phyloP scores from a whole-genome alignment of 1,140 invertebrate genomes.

The Brachionus calyciflorus region DNA sequence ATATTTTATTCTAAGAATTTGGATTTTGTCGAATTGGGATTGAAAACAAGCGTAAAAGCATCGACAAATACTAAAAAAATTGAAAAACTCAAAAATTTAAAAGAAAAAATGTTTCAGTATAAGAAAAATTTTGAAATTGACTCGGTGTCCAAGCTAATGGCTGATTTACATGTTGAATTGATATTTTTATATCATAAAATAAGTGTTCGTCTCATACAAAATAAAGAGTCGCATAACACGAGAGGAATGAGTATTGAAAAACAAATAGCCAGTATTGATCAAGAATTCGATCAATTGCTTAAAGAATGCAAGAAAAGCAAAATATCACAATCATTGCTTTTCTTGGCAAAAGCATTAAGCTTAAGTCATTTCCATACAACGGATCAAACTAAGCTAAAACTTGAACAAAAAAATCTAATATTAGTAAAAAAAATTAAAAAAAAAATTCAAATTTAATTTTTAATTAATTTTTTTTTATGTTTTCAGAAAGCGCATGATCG shows the following conservation, averaged over 20 bases:
- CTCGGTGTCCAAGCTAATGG: slow-evolving; percentile 48
- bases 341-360: slow-evolving; percentile 10
- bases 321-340: slow-evolving; percentile 26
- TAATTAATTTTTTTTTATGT: not conserved
- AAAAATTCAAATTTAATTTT: not conserved
- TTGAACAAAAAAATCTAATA: slow-evolving; percentile 24
- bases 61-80: slow-evolving; percentile 43
- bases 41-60: not conserved
- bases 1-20: not conserved
- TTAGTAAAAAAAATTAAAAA: too few relatives aligned
- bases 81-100: slow-evolving; percentile 46
- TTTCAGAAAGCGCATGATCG: slow-evolving; percentile 14
- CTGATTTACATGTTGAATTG: slow-evolving; percentile 58
- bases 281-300: slow-evolving; percentile 16
- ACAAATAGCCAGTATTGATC: not conserved
- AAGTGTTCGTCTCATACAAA: slow-evolving; percentile 53
- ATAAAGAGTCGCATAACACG: not conserved
- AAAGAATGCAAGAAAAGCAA: slow-evolving; percentile 15
- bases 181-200: slow-evolving; percentile 58
- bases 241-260: not conserved
- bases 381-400: not conserved
- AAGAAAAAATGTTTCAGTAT: slow-evolving; percentile 46
- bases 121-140: slow-evolving; percentile 48
- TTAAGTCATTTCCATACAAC: slow-evolving; percentile 8
- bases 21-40: not conserved